Percentiles rank a stretch among this genome's conserved stretches.
These are phyloP conservation scores for Coryphaenoides rupestris DNA, from an alignment of 2,113 vertebrate genomes.

Conservation along the genomic window DNA sequence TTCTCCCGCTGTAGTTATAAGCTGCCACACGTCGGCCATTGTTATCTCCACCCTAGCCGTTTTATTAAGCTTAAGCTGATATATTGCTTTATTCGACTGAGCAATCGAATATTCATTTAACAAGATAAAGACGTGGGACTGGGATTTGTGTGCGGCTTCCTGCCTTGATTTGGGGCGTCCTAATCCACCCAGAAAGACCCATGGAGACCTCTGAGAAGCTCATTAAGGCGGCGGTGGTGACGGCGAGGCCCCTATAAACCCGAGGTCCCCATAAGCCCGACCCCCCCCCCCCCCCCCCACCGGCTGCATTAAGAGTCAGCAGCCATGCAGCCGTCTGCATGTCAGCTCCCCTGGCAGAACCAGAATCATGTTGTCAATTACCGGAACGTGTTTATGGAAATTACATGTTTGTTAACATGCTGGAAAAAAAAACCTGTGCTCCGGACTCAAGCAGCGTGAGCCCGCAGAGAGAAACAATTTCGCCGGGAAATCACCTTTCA, in stretches of 20 bases:
- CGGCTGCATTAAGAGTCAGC: conserved; percentile 64
- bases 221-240: too few relatives aligned
- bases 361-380: conserved; percentile 80
- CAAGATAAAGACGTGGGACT: conserved; percentile 49
- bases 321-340: conserved; percentile 67
- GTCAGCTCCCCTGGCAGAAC: conserved; percentile 69
- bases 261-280: too few relatives aligned
- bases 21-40: too few relatives aligned
- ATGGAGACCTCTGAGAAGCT: too few relatives aligned
- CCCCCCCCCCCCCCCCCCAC: too few relatives aligned
- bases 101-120: conserved; percentile 41
- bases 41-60: too few relatives aligned
- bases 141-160: conserved; percentile 53
- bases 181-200: conserved; percentile 63
- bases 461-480: conserved; percentile 79
- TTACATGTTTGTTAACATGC: conserved; percentile 82
- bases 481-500: conserved; percentile 74
- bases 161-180: conserved; percentile 50
- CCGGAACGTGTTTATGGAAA: conserved; percentile 78
- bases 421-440: conserved; percentile 78
- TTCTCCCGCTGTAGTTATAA: too few relatives aligned
- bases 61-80: neutral
- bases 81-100: neutral
- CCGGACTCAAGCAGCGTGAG: conserved; percentile 74
- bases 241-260: conserved; percentile 64